These are phyloP conservation scores for Spea hammondii DNA, from an alignment of 2,797 vertebrate genomes.

Conservation along the genomic window DNA sequence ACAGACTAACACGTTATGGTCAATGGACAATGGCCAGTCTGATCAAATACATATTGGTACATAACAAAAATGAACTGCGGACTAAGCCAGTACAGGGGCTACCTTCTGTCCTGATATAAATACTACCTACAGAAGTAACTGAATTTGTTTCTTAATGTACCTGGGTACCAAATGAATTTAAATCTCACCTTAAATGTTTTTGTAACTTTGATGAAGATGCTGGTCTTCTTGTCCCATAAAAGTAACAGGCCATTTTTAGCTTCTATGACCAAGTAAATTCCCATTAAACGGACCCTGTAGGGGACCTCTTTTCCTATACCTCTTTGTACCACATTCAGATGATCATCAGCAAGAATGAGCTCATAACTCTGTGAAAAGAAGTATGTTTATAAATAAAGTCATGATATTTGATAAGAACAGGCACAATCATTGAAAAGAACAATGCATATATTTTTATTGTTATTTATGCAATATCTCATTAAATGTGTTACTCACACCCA, in stretches of 20 bases:
- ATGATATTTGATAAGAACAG: neutral
- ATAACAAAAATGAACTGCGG: too few relatives aligned
- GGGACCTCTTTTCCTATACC: constrained; percentile 58
- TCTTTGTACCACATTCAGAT: constrained; percentile 64
- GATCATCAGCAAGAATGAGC: constrained; percentile 75
- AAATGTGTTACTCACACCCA: constrained; percentile 74
- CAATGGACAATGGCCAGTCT: too few relatives aligned
- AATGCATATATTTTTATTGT: neutral
- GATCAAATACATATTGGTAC: too few relatives aligned
- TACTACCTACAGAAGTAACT: too few relatives aligned
- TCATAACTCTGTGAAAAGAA: constrained; percentile 70
- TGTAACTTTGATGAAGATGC: constrained; percentile 78
- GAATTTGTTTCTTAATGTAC: neutral
- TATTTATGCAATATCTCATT: neutral
- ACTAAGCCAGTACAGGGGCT: too few relatives aligned
- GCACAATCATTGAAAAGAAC: neutral
- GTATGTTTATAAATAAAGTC: neutral
- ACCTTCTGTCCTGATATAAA: too few relatives aligned
- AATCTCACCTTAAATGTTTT: constrained; percentile 73
- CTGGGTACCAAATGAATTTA: neutral
- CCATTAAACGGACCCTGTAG: constrained; percentile 73
- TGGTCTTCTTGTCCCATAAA: constrained; percentile 88
- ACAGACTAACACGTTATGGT: too few relatives aligned
- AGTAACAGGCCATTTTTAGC: constrained; percentile 71
- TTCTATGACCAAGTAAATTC: constrained; percentile 83